phyloP scores from a whole-genome alignment of 2,888 invertebrate species.

The Chalcosyrphus nemorum region DNA sequence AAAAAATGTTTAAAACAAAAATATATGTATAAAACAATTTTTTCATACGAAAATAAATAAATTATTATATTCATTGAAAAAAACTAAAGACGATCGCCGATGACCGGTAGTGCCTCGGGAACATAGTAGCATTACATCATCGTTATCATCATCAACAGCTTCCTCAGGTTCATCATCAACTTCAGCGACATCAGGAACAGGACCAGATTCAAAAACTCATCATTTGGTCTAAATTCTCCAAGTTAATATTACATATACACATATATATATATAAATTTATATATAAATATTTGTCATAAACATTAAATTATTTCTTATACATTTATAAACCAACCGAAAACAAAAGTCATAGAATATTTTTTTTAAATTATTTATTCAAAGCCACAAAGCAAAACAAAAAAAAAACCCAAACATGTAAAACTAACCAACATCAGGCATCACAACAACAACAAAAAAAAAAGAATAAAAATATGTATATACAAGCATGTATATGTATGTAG shows the following conservation, averaged over 20 bases:
- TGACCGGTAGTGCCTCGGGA: constrained; percentile 81
- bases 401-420: too few species aligned
- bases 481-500: constrained; percentile 18
- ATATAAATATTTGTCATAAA: constrained; percentile 60
- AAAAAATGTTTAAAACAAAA: constrained; percentile 15
- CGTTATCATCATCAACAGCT: constrained; percentile 78
- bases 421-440: constrained; percentile 59
- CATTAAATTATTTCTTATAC: constrained; percentile 62
- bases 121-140: constrained; percentile 77
- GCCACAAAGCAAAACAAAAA: constrained; percentile 44
- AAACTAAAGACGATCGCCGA: constrained; percentile 81
- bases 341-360: constrained; percentile 55
- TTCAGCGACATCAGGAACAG: constrained; percentile 74
- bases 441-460: constrained; percentile 5
- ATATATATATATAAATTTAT: constrained; percentile 31
- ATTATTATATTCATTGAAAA: constrained; percentile 56
- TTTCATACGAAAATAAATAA: constrained; percentile 19
- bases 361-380: constrained; percentile 66
- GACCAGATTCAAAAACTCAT: constrained; percentile 74
- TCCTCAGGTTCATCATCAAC: constrained; percentile 76
- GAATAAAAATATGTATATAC: constrained; percentile 1
- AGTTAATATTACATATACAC: constrained; percentile 46
- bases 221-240: constrained; percentile 73
- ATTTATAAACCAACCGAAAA: constrained; percentile 33
- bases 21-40: constrained; percentile 8